Percentiles rank a stretch among this genome's conserved stretches.
Conservation (phyloP, 2,113 vertebrate genomes). For the Dendropsophus ebraccatus region DNA sequence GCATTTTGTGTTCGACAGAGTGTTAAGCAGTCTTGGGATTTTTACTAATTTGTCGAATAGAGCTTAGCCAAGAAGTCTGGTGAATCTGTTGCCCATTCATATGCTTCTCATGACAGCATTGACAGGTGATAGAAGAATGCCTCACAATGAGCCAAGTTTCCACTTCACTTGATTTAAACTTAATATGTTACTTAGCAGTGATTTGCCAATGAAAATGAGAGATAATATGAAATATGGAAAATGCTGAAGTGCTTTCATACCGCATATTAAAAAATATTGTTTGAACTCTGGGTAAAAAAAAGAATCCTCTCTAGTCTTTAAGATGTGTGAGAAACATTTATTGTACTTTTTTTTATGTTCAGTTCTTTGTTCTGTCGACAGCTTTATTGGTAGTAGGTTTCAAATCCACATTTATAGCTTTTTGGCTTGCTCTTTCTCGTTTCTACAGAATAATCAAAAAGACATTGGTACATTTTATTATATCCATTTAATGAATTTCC, state of each 20-base stretch:
- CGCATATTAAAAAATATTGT: slow-evolving; percentile 24
- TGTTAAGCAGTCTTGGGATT: slow-evolving; percentile 24
- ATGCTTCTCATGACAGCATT: slow-evolving; percentile 45
- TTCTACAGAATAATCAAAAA: slow-evolving; percentile 46
- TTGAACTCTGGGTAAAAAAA: slow-evolving; percentile 21
- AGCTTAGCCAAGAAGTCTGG: slow-evolving; percentile 19
- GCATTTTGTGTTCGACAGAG: neutral
- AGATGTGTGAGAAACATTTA: slow-evolving; percentile 37
- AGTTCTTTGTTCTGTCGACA: slow-evolving; percentile 42
- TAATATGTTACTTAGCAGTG: slow-evolving; percentile 32
- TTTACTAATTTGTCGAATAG: slow-evolving; percentile 20
- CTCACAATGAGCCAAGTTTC: slow-evolving; percentile 35
- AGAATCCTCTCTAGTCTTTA: slow-evolving; percentile 26
- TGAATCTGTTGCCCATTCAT: slow-evolving; percentile 31
- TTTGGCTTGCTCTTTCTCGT: slow-evolving; percentile 31
- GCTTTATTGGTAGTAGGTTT: slow-evolving; percentile 46
- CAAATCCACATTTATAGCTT: slow-evolving; percentile 11
- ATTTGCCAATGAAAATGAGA: slow-evolving; percentile 55
- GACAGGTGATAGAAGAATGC: slow-evolving; percentile 49
- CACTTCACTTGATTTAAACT: slow-evolving; percentile 28
- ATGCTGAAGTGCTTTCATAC: slow-evolving; percentile 40
- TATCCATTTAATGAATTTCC: slow-evolving; percentile 41
- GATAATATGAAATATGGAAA: slow-evolving; percentile 33
- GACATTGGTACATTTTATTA: slow-evolving; percentile 45
- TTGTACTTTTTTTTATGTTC: slow-evolving; percentile 40